Evolutionary conservation across 2,113 vertebrate species (phyloP), one percentile per base, ranked within the genome.

Genomic region (Garra rufa): DNA sequence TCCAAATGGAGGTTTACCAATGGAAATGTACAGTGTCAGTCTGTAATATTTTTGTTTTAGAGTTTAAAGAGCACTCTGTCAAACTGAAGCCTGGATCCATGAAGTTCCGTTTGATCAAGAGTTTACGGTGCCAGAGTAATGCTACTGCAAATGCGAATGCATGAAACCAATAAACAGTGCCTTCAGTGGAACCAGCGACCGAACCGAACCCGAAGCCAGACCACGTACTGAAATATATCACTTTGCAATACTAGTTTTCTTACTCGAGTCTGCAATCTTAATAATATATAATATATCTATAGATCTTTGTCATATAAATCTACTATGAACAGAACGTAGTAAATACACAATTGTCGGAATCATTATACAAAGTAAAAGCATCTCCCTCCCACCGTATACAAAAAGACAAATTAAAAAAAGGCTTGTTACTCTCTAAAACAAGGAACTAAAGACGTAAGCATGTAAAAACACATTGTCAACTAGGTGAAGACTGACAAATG

Each of bases 271-370:
- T 87, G 91, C 91, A 94, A 90, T 89, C 89, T 92, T 89, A 91
- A 90, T 89, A 86, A 92, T 93, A 93, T 93, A 92, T 93, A 92
- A 94, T 91, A 92, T 87, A 92, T 89, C 85, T 92, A 89, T 88
- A 93, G 91, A 93, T 93, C 91, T 93, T 83, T 87, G 87, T 83
- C 93, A 95, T 95, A 95, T 91, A 95, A 95, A 95, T 95, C 94
- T 95, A 94, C 90, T 95, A 94, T 95, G 88, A 95, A 95, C 94
- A 95, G 91, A 95, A 93, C 92, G 93, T 91, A 92, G 90, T 95
- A 94, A 95, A 94, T 95, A 94, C 93, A 95, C 93, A 94, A 93
- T 92, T 61, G 74, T 91, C 50, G 87, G 91, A 82, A 92, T 92
- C 84, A 92, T 93, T 94, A 92, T 94, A 95, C 93, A 95, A 94